phyloP scores from a whole-genome alignment of 2,888 invertebrate genomes.

The Drosophila recens region DNA sequence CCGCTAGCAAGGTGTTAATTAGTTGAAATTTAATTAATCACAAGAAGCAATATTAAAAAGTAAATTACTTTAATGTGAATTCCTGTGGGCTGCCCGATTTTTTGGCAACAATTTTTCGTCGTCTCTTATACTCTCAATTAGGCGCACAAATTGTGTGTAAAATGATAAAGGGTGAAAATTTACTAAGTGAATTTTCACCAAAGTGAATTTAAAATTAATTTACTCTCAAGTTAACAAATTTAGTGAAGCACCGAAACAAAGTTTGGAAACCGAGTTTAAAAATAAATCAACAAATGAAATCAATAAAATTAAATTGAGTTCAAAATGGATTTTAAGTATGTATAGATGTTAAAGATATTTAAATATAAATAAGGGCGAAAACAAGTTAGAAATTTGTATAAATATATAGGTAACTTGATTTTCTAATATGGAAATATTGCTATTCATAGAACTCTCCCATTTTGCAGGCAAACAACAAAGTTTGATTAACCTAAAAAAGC shows the following conservation, averaged over 20 bases:
- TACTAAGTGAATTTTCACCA: slow-evolving; percentile 15
- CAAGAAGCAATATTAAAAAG: slow-evolving; percentile 36
- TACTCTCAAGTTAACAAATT: slow-evolving; percentile 6
- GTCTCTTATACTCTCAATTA: slow-evolving; percentile 15
- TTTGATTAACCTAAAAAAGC: slow-evolving; percentile 55
- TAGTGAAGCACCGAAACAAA: not conserved
- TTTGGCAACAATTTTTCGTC: slow-evolving; percentile 3
- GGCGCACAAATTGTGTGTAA: slow-evolving; percentile 40
- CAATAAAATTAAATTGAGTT: not conserved
- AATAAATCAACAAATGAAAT: slow-evolving; percentile 10
- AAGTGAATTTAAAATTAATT: slow-evolving; percentile 31
- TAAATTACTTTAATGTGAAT: slow-evolving; percentile 44
- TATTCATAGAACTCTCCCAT: not conserved
- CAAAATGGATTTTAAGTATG: slow-evolving; percentile 24
- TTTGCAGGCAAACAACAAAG: slow-evolving; percentile 32
- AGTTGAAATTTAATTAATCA: slow-evolving; percentile 57
- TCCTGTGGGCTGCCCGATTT: slow-evolving; percentile 30
- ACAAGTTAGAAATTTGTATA: not conserved
- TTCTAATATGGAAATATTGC: slow-evolving; percentile 5
- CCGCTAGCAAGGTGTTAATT: slow-evolving; percentile 68
- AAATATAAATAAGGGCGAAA: not conserved
- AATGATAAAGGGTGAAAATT: slow-evolving; percentile 15
- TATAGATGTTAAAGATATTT: slow-evolving; percentile 4
- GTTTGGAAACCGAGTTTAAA: not conserved
- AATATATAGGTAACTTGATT: not conserved